Conservation (phyloP, 2,888 invertebrate genomes). For the Anarsia innoxiella region DNA sequence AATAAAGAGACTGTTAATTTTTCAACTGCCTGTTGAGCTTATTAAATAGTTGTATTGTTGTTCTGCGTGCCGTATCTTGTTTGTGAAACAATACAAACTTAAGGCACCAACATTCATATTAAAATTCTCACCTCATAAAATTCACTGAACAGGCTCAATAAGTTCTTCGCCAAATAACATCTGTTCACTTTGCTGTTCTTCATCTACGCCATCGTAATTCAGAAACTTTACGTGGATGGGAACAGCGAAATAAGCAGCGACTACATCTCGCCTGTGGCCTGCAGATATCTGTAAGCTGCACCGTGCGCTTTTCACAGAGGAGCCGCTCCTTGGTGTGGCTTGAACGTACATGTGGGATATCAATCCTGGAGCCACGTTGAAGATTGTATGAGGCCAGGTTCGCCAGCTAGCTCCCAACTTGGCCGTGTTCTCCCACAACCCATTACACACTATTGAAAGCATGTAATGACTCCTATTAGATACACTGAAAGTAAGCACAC, state of each 20-base stretch:
- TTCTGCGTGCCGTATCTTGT: too few species aligned
- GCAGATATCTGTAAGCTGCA: slow-evolving; percentile 42
- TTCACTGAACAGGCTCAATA: too few species aligned
- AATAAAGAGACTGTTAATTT: too few species aligned
- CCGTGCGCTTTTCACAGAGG: slow-evolving; percentile 30
- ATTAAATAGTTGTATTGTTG: too few species aligned
- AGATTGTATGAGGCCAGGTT: slow-evolving; percentile 42
- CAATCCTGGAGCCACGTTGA: slow-evolving; percentile 46
- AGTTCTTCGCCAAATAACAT: too few species aligned
- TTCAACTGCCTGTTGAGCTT: too few species aligned
- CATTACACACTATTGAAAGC: slow-evolving; percentile 43
- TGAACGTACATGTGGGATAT: slow-evolving; percentile 29
- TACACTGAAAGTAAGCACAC: slow-evolving; percentile 35
- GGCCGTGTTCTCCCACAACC: slow-evolving; percentile 40
- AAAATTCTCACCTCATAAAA: too few species aligned
- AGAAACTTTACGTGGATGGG: slow-evolving; percentile 42
- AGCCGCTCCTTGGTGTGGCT: slow-evolving; percentile 33
- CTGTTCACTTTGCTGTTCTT: too few species aligned
- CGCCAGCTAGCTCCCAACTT: slow-evolving; percentile 45
- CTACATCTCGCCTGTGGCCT: slow-evolving; percentile 42
- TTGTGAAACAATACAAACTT: too few species aligned
- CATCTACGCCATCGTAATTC: too few species aligned
- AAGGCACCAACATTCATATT: too few species aligned
- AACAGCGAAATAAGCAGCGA: slow-evolving; percentile 41
- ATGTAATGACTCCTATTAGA: slow-evolving; percentile 36